Conservation (phyloP, 2,113 vertebrate species). For the Syrmaticus mikado region DNA sequence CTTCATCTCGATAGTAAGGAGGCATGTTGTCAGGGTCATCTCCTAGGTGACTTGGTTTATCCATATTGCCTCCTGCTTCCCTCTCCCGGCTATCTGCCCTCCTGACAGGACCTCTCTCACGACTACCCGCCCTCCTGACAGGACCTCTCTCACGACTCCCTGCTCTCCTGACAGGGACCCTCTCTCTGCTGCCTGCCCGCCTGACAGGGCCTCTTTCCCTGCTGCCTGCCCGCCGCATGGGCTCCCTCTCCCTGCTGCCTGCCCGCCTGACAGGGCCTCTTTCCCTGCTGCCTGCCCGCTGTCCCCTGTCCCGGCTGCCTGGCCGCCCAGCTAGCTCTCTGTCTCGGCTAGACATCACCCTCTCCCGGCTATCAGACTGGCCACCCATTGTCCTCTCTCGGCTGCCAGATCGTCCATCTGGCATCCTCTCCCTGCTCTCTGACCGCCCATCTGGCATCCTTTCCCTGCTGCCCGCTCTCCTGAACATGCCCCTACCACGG, state of each 20-base stretch:
- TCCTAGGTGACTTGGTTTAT: slow-evolving; percentile 54
- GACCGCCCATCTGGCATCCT: slow-evolving; percentile 74
- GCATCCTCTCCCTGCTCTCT: slow-evolving; percentile 75
- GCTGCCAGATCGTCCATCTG: slow-evolving; percentile 73
- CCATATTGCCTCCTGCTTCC: slow-evolving; percentile 64
- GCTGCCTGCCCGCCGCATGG: slow-evolving; percentile 50
- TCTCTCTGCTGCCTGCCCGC: slow-evolving; percentile 68
- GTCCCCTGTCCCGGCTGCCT: slow-evolving; percentile 57
- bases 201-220: slow-evolving; percentile 64
- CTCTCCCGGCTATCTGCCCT: slow-evolving; percentile 74
- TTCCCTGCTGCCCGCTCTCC: slow-evolving; percentile 76
- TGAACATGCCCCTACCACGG: slow-evolving; percentile 72
- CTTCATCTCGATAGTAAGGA: slow-evolving; percentile 75
- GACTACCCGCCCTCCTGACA: slow-evolving; percentile 59
- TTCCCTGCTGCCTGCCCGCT: slow-evolving; percentile 66
- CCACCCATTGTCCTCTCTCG: slow-evolving; percentile 62
- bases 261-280: slow-evolving; percentile 56
- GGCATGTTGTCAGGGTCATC: slow-evolving; percentile 73
- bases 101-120: slow-evolving; percentile 73
- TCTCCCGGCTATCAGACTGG: slow-evolving; percentile 74
- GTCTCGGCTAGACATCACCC: slow-evolving; percentile 62
- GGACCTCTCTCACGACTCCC: slow-evolving; percentile 71
- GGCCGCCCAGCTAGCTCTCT: slow-evolving; percentile 41
- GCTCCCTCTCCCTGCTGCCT: slow-evolving; percentile 71
- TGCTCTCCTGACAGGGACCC: slow-evolving; percentile 26